Conservation (phyloP, 30 jellyfish, hydroid and myxozoan genomes). For the Turritopsis dohrnii region DNA sequence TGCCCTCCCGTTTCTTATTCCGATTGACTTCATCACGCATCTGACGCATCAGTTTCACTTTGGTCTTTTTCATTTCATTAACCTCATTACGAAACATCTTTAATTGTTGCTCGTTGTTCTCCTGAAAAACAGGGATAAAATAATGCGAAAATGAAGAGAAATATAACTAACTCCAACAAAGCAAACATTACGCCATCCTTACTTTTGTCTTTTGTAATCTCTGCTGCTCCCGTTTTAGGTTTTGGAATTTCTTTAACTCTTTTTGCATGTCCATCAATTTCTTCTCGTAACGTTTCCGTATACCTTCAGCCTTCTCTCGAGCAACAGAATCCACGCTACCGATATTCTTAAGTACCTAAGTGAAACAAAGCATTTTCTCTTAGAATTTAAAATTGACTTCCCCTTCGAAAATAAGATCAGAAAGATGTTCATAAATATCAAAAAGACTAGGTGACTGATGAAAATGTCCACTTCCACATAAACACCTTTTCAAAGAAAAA, state of each 20-base stretch:
- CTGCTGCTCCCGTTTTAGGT: conserved; percentile 88
- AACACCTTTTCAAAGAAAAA: too few relatives aligned
- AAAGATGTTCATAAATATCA: background rate
- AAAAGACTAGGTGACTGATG: background rate
- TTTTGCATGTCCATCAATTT: conserved; percentile 65
- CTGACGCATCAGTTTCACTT: conserved; percentile 82
- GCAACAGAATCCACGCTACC: conserved; percentile 92
- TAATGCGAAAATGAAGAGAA: too few relatives aligned
- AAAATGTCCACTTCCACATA: background rate
- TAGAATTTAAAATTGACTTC: background rate
- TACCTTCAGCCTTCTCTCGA: conserved; percentile 67
- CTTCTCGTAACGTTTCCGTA: conserved; percentile 76
- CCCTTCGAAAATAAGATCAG: too few relatives aligned
- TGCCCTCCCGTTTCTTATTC: conserved; percentile 72
- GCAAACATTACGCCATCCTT: background rate
- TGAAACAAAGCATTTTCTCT: background rate
- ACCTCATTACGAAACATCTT: conserved; percentile 60
- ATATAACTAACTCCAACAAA: background rate
- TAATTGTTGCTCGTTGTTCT: conserved; percentile 84
- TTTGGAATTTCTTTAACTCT: conserved; percentile 78
- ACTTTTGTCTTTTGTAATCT: conserved; percentile 82
- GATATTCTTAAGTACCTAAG: conserved; percentile 66
- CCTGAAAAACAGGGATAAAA: conserved; percentile 56
- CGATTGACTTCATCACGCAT: conserved; percentile 91
- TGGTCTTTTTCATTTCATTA: conserved; percentile 69